Conservation (phyloP, 2,797 vertebrate genomes). For the Hafferia zeledoni region DNA sequence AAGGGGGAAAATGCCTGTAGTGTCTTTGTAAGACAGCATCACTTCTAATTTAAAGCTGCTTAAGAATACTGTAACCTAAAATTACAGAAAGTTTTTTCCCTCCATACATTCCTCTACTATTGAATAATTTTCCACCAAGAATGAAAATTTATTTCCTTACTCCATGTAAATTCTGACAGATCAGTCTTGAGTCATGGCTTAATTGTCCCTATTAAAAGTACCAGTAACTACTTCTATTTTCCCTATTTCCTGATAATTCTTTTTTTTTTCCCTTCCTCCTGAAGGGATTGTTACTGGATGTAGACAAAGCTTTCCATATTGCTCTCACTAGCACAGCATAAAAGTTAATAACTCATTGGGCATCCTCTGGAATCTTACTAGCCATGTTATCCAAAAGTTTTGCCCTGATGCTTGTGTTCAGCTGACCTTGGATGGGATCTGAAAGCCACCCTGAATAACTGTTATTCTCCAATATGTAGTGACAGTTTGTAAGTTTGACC, state of each 20-base stretch:
- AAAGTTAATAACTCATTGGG: not conserved
- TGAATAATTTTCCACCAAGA: not conserved
- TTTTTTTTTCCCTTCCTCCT: not conserved
- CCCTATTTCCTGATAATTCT: not conserved
- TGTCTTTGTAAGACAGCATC: not conserved
- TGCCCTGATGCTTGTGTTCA: not conserved
- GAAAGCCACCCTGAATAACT: not conserved
- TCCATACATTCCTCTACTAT: not conserved
- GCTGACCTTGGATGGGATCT: not conserved
- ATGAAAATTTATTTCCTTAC: not conserved
- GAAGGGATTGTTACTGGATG: not conserved
- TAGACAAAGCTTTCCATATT: not conserved
- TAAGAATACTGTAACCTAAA: not conserved
- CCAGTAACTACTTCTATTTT: not conserved
- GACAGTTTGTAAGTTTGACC: not conserved
- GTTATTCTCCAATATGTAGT: not conserved
- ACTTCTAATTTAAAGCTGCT: not conserved
- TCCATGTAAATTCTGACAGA: not conserved
- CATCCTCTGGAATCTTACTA: not conserved
- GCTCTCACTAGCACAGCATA: not conserved
- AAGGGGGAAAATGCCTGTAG: not conserved
- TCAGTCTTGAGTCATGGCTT: not conserved
- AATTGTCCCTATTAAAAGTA: not conserved
- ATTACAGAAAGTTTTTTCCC: fast-evolving
- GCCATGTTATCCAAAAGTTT: not conserved